Evolutionary conservation across 2,113 vertebrate genomes (phyloP).

Genomic region (Puntigrus tetrazona): DNA sequence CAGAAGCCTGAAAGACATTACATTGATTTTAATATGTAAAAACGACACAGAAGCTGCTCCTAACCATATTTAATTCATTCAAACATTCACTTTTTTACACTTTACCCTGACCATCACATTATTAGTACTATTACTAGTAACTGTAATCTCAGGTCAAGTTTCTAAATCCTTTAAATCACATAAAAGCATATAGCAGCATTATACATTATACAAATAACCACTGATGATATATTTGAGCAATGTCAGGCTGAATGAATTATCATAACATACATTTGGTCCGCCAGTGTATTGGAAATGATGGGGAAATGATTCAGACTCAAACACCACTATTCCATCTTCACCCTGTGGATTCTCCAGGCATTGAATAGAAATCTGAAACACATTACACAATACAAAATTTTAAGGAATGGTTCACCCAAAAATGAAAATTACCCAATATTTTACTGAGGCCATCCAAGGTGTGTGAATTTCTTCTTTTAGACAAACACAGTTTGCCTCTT

Average conservation of each 20-base stretch:
- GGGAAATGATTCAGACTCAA: background rate
- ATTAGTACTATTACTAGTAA: background rate
- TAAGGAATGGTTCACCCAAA: no score
- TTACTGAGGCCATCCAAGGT: no score
- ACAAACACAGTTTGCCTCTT: no score
- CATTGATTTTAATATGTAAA: background rate
- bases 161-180: background rate
- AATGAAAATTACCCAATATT: no score
- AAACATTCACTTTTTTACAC: background rate
- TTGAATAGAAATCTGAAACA: background rate
- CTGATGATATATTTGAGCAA: background rate
- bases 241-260: background rate
- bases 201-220: background rate
- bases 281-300: background rate
- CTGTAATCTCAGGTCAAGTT: background rate
- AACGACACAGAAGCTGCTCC: background rate
- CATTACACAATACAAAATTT: background rate
- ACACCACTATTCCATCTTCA: background rate
- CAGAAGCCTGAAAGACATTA: background rate
- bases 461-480: no score
- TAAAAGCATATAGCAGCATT: background rate
- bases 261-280: background rate
- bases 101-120: background rate
- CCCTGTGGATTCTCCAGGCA: background rate
- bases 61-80: background rate